Conservation (phyloP, 2,113 vertebrate species). For the Microtus pennsylvanicus region DNA sequence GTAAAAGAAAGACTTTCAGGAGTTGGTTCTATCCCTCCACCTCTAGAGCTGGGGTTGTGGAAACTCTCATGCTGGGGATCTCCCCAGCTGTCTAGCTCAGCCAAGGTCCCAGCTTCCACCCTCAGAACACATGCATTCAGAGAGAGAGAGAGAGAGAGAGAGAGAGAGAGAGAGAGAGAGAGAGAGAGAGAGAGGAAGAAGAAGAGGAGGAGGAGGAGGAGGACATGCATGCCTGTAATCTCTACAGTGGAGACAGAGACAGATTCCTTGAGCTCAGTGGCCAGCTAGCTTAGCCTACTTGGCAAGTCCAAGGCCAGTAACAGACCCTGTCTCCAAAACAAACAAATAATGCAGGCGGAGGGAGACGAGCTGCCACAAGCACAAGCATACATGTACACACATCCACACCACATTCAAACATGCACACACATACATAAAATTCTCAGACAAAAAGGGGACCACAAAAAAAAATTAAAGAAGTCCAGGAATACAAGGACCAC, state of each 20-base stretch:
- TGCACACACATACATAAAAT: not conserved
- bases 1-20: not conserved
- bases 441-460: not conserved
- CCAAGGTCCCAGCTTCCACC: not conserved
- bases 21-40: not conserved
- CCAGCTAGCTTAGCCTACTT: not conserved
- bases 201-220: too few relatives aligned
- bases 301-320: not conserved
- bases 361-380: not conserved
- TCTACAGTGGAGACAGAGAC: not conserved
- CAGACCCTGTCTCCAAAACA: not conserved
- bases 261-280: not conserved
- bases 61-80: not conserved
- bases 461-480: not conserved
- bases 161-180: too few relatives aligned
- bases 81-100: not conserved
- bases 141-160: too few relatives aligned
- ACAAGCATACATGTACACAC: not conserved
- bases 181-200: too few relatives aligned
- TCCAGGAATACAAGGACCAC: not conserved
- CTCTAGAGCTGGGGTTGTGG: not conserved
- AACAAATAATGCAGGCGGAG: too few relatives aligned
- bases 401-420: not conserved
- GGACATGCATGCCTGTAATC: not conserved
- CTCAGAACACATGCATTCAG: not conserved